A percentile compares a stretch with the other conserved stretches of the same genome.
Evolutionary conservation across 92 coral and sea anemone species (phyloP).

Genomic region (Epizoanthus stellaris): DNA sequence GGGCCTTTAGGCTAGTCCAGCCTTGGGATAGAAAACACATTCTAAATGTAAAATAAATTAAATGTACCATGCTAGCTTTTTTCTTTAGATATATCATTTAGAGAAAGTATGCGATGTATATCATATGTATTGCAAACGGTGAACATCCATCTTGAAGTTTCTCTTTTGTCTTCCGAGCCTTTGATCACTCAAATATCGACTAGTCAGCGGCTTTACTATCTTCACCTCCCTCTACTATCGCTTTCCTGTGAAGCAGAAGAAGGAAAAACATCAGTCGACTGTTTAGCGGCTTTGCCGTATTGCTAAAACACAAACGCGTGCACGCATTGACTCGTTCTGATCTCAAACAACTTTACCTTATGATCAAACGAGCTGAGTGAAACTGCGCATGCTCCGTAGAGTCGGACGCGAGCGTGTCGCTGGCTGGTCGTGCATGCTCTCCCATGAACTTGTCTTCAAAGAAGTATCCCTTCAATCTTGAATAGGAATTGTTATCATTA

Average conservation of each 20-base stretch:
- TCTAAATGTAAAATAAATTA: too few species aligned
- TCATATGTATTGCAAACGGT: too few species aligned
- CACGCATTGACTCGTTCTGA: too few species aligned
- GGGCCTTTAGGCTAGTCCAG: too few species aligned
- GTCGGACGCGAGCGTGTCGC: conserved; percentile 23
- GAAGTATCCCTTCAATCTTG: conserved; percentile 29
- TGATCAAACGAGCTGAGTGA: conserved; percentile 28
- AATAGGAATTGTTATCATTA: not conserved
- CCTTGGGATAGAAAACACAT: too few species aligned
- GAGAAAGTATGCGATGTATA: too few species aligned
- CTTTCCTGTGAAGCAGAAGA: not conserved
- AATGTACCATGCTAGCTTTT: too few species aligned
- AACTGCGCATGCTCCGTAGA: conserved; percentile 8
- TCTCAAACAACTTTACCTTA: conserved; percentile 2
- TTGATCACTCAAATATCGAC: not conserved
- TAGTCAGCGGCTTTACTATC: not conserved
- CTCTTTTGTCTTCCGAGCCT: not conserved
- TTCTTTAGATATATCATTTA: too few species aligned
- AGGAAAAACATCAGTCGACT: too few species aligned
- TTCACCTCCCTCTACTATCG: not conserved
- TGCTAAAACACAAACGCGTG: too few species aligned
- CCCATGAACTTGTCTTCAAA: conserved; percentile 30
- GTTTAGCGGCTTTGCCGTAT: too few species aligned
- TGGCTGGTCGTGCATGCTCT: conserved; percentile 7
- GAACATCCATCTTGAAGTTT: too few species aligned